Evolutionary conservation across 1,140 invertebrate species (phyloP), one percentile per base, ranked within the genome.

Genomic region (Metaphire vulgaris): DNA sequence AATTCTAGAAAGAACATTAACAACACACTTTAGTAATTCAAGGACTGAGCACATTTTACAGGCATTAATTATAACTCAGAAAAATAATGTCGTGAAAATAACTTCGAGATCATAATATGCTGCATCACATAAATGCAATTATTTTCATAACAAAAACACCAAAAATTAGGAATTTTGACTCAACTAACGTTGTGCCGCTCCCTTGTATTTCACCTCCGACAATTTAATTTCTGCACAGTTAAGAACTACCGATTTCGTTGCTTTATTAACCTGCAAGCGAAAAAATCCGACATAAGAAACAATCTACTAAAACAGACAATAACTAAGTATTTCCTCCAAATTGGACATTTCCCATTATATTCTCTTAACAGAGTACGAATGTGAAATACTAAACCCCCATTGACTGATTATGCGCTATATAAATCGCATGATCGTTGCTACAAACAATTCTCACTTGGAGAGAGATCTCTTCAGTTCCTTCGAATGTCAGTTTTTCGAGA

Each of bases 401-500:
- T n/a, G n/a, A n/a, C n/a, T n/a, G n/a, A n/a, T n/a, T n/a, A n/a
- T n/a, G n/a, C n/a, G n/a, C n/a, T n/a, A n/a, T n/a, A n/a, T n/a
- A n/a, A n/a, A n/a, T n/a, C n/a, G n/a, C n/a, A n/a, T n/a, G n/a
- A n/a, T n/a, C n/a, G n/a, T n/a, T n/a, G n/a, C n/a, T n/a, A n/a
- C n/a, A n/a, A n/a, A n/a, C n/a, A n/a, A 0, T 2, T 33, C 31
- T 75, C 89, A 96, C 94, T 87, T 92, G 88, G 83, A 97, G 88
- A 84, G 91, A 86, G 80, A 96, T 90, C 76, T 89, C 89, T 82
- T 91, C 91, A 79, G 89, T 90, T 74, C 95, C 95, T 76, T 90
- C 89, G 86, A 96, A 97, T 71, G 88, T 90, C 81, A 95, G 93
- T 78, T 90, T 89, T 80, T 90, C 87, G 31, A 97, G 87, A 88